These are phyloP conservation scores for Typhlomys cinereus DNA, from an alignment of 2,113 vertebrate genomes.

Conservation along the genomic window DNA sequence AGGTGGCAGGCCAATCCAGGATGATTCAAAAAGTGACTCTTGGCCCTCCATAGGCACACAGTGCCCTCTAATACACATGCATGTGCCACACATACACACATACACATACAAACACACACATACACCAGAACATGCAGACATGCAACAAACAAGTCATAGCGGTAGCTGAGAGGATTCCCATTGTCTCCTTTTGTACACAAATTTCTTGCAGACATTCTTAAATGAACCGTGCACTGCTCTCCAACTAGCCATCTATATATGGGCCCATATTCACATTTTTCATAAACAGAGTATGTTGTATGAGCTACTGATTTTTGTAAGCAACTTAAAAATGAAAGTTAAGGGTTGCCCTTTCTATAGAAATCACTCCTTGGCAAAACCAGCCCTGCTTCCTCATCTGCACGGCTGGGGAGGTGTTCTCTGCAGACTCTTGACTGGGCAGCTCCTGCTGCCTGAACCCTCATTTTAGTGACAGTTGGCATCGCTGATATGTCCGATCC, in stretches of 20 bases:
- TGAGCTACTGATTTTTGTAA: background rate
- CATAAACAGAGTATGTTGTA: background rate
- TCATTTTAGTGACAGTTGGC: background rate
- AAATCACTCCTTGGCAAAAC: background rate
- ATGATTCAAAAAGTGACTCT: too few relatives aligned
- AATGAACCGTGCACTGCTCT: background rate
- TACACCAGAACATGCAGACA: too few relatives aligned
- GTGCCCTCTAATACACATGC: too few relatives aligned
- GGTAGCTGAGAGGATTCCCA: background rate
- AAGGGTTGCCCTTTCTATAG: background rate
- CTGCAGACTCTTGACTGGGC: accelerated
- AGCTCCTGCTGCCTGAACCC: background rate
- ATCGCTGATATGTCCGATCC: background rate
- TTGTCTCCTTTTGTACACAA: background rate
- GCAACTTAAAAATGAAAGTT: background rate
- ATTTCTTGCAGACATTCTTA: background rate
- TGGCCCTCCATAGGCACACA: too few relatives aligned
- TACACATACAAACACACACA: too few relatives aligned
- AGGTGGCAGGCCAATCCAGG: too few relatives aligned
- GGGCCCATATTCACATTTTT: background rate
- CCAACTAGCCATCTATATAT: background rate
- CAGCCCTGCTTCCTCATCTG: accelerated
- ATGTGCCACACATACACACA: too few relatives aligned
- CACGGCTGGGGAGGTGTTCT: background rate
- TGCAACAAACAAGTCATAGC: too few relatives aligned